Percentiles rank a stretch among this genome's conserved stretches.
phyloP scores from a whole-genome alignment of 2,113 vertebrate species.

The Malurus melanocephalus region DNA sequence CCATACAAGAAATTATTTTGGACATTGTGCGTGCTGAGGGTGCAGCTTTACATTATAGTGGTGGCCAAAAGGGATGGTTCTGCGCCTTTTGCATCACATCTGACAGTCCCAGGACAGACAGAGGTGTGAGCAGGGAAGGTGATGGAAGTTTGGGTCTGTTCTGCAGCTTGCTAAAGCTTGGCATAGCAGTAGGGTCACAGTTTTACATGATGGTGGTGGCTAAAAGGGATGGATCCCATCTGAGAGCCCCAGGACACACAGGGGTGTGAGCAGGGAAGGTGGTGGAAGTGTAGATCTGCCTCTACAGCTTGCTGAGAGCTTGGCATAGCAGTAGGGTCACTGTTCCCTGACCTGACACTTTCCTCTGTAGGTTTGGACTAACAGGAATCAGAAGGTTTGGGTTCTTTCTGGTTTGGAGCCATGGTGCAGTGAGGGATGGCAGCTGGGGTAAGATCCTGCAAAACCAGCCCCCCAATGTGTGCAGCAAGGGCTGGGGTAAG shows the following conservation, averaged over 20 bases:
- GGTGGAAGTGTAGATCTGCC: no score
- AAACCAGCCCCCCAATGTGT: fast-evolving
- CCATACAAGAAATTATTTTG: neutral
- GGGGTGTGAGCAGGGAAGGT: no score
- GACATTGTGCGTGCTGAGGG: neutral
- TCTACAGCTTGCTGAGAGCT: no score
- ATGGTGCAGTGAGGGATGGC: fast-evolving
- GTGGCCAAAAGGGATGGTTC: neutral
- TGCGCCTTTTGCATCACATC: neutral
- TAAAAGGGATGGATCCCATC: no score
- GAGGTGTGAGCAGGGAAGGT: neutral
- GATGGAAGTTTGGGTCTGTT: neutral
- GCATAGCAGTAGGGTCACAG: fast-evolving
- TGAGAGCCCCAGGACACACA: no score
- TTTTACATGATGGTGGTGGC: neutral
- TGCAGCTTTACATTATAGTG: neutral
- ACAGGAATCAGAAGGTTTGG: neutral
- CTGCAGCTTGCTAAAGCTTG: neutral
- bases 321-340: neutral
- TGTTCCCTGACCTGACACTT: neutral
- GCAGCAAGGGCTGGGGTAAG: neutral
- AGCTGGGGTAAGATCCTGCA: neutral
- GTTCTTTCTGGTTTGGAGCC: neutral
- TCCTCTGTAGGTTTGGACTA: neutral
- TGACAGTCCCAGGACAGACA: neutral